Conservation (phyloP, 2,888 invertebrate species). For the Nomada fucata region DNA sequence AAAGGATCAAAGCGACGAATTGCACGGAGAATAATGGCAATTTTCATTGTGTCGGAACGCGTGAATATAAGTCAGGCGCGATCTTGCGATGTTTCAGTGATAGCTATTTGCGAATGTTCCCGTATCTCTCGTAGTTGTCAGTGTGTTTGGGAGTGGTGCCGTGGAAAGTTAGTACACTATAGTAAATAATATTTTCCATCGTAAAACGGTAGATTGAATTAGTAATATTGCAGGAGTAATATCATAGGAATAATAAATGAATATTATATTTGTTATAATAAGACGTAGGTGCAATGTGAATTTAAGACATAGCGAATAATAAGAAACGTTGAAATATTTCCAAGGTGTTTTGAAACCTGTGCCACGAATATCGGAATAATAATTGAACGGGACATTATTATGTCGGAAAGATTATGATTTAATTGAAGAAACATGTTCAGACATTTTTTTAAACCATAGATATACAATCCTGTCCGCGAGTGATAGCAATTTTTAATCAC, state of each 20-base stretch:
- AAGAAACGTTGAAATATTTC: too few relatives aligned
- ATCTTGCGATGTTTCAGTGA: neutral
- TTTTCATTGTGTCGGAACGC: constrained; percentile 18
- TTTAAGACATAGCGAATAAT: too few relatives aligned
- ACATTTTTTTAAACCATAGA: neutral
- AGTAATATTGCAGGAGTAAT: too few relatives aligned
- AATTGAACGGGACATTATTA: neutral
- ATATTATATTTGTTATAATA: too few relatives aligned
- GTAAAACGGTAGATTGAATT: too few relatives aligned
- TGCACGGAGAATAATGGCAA: constrained; percentile 27
- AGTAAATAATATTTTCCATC: too few relatives aligned
- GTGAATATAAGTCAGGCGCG: neutral
- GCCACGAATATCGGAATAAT: neutral
- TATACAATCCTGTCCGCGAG: neutral
- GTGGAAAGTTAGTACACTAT: neutral
- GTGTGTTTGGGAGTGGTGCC: neutral
- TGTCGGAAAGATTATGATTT: neutral
- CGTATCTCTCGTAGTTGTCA: neutral
- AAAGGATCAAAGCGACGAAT: constrained; percentile 52
- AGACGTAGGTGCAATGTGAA: too few relatives aligned
- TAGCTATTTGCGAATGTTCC: neutral
- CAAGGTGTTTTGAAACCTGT: too few relatives aligned
- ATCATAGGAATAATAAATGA: too few relatives aligned
- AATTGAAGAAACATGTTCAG: neutral
- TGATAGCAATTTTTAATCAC: neutral